These are phyloP conservation scores for Drosophila melanica DNA, from an alignment of 1,140 invertebrate species.

Conservation along the genomic window DNA sequence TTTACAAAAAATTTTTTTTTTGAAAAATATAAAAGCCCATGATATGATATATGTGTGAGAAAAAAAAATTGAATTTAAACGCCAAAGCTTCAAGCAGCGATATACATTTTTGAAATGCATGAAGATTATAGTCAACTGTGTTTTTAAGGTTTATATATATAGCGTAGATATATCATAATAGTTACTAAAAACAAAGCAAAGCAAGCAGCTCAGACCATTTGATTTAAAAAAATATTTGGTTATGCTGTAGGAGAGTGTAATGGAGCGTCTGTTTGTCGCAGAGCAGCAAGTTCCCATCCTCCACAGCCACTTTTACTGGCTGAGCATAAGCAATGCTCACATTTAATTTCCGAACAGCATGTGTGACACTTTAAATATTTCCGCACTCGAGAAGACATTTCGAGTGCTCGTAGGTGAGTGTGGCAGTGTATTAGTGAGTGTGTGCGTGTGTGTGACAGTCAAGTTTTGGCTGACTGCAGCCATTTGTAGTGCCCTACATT, in stretches of 20 bases:
- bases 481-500: constrained; percentile 66
- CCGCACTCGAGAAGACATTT: constrained; percentile 72
- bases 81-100: too few relatives aligned
- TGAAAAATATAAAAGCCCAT: too few relatives aligned
- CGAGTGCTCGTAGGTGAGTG: constrained; percentile 37
- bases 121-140: too few relatives aligned
- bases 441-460: constrained; percentile 37
- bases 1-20: too few relatives aligned
- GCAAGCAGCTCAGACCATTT: too few relatives aligned
- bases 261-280: neutral
- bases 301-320: constrained; percentile 1
- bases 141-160: too few relatives aligned
- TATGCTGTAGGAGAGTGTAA: constrained; percentile 48
- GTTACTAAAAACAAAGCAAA: too few relatives aligned
- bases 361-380: constrained; percentile 81
- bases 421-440: neutral
- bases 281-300: constrained; percentile 7
- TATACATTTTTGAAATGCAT: too few relatives aligned
- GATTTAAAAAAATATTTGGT: neutral
- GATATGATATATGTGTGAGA: too few relatives aligned
- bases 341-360: constrained; percentile 79
- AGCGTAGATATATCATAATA: too few relatives aligned
- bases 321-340: constrained; percentile 63
- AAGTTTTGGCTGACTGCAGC: constrained; percentile 45
- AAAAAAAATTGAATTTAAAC: too few relatives aligned